Conservation (phyloP, 2,888 invertebrate genomes). For the Cetonia aurata region DNA sequence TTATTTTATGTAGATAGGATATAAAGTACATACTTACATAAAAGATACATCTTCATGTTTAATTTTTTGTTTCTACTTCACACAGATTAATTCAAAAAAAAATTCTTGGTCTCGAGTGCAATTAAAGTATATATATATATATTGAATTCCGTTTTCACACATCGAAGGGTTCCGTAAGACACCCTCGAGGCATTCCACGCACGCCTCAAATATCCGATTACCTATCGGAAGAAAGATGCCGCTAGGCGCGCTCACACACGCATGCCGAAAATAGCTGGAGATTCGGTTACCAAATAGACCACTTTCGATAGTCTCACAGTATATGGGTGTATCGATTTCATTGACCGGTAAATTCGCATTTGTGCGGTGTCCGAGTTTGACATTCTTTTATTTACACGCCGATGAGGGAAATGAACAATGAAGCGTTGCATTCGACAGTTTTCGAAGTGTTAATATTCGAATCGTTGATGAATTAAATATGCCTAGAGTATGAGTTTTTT, state of each 20-base stretch:
- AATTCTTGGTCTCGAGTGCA: conserved; percentile 13
- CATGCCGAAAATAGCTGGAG: conserved; percentile 28
- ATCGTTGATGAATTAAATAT: too few species aligned
- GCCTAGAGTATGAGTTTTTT: too few species aligned
- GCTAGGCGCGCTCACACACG: neutral
- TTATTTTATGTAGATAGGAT: too few species aligned
- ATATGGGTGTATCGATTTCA: conserved; percentile 26
- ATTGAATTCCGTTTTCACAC: conserved; percentile 53
- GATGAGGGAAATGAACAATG: too few species aligned
- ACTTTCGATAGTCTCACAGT: conserved; percentile 36
- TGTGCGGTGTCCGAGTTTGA: neutral
- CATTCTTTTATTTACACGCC: too few species aligned
- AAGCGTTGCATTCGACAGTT: too few species aligned
- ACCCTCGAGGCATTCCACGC: conserved; percentile 51
- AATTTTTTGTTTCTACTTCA: too few species aligned
- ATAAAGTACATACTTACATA: too few species aligned
- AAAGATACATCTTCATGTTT: too few species aligned
- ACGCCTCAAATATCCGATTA: conserved; percentile 51
- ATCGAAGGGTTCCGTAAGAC: conserved; percentile 51
- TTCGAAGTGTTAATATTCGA: too few species aligned
- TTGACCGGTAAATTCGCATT: conserved; percentile 23
- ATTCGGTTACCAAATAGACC: conserved; percentile 45
- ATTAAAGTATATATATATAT: conserved; percentile 27
- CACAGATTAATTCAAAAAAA: neutral
- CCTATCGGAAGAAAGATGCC: conserved; percentile 37